phyloP scores from a whole-genome alignment of 2,888 invertebrate species.

The Leptinotarsa tumamoca region DNA sequence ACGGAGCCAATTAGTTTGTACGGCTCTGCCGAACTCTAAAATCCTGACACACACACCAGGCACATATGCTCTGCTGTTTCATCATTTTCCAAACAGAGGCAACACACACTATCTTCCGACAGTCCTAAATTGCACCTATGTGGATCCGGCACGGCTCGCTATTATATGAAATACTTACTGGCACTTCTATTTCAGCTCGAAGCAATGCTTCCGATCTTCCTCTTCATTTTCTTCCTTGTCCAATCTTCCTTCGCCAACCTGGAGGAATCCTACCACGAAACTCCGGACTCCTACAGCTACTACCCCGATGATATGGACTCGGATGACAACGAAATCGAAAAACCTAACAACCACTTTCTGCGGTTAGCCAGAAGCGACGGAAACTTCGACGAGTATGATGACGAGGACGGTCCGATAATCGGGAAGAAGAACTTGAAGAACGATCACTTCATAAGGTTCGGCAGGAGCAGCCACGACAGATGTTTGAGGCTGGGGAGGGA shows the following conservation, averaged over 20 bases:
- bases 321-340: constrained; percentile 44
- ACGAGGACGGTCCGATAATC: constrained; percentile 50
- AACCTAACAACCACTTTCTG: constrained; percentile 49
- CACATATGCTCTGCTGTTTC: too few relatives aligned
- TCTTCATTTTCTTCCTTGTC: constrained; percentile 46
- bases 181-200: constrained; percentile 18
- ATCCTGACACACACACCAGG: too few relatives aligned
- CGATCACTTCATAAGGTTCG: constrained; percentile 56
- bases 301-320: constrained; percentile 47
- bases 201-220: constrained; percentile 46
- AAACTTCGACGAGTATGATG: constrained; percentile 48
- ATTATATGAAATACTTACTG: not conserved
- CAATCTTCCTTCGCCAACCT: constrained; percentile 48
- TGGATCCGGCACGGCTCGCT: too few relatives aligned
- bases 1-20: too few relatives aligned
- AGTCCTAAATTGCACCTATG: too few relatives aligned
- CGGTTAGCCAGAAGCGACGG: constrained; percentile 52
- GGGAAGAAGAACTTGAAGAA: constrained; percentile 54
- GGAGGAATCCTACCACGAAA: constrained; percentile 48
- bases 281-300: constrained; percentile 35
- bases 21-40: too few relatives aligned
- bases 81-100: too few relatives aligned
- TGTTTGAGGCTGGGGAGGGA: constrained; percentile 48
- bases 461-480: constrained; percentile 50
- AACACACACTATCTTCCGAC: too few relatives aligned